phyloP scores from a whole-genome alignment of 2,888 invertebrate species.

The Leptopilina syphax region DNA sequence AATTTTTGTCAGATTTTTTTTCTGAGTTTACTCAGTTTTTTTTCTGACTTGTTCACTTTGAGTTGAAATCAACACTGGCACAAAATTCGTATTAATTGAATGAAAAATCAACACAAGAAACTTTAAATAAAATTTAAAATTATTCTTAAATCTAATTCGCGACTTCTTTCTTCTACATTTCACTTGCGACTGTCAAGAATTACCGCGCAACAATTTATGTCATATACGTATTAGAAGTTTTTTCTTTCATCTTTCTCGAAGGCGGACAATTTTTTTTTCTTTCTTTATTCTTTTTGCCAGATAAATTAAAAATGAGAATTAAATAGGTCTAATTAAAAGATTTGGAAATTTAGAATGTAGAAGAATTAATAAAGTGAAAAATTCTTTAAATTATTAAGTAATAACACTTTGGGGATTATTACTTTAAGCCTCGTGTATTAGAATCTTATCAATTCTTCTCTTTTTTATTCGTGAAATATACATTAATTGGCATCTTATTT shows the following conservation, averaged over 20 bases:
- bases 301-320: not conserved
- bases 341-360: not conserved
- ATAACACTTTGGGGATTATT: not conserved
- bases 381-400: not conserved
- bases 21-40: not conserved
- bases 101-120: not conserved
- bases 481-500: constrained; percentile 4
- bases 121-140: not conserved
- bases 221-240: not conserved
- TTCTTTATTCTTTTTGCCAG: not conserved
- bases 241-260: not conserved
- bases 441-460: not conserved
- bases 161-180: not conserved
- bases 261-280: not conserved
- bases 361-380: not conserved
- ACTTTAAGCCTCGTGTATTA: not conserved
- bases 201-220: constrained; percentile 2
- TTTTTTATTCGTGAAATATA: not conserved
- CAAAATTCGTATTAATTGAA: not conserved
- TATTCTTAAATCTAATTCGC: constrained; percentile 3
- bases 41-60: not conserved
- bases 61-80: constrained; percentile 9
- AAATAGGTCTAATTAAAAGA: not conserved
- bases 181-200: constrained; percentile 17
- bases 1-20: not conserved